Base-by-base conservation (phyloP, 2,888 invertebrate species). In the Amitus sp. region DNA sequence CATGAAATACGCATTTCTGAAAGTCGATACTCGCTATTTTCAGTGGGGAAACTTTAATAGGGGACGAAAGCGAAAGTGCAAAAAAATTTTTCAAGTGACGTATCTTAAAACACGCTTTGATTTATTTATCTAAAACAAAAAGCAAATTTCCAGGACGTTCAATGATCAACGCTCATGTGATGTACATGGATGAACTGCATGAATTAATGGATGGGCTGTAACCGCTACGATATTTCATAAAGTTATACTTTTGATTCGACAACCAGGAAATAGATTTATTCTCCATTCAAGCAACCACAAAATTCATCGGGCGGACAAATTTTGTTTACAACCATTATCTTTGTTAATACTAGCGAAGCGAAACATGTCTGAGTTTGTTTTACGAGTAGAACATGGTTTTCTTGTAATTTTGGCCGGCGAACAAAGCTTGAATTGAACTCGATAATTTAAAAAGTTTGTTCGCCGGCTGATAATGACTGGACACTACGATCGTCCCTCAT, bases 101-200 rank as follows among this genome's bases (percentile, higher is more conserved):
- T n/a, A n/a, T n/a, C n/a, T 43, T 43, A 43, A 43, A 43, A 43
- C 43, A 37, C 12, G 27, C 23, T 23, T 43, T n/a, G 13, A 43
- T 43, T 43, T 43, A 43, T 43, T 43, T 27, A 13, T 43, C 43
- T 43, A 23, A 23, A 43, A 43, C 43, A 43, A 20, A 43, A 42
- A 42, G 42, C 42, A 23, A 13, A 23, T 23, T 20, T 43, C 13
- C 12, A 43, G 12, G 20, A 23, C 23, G 13, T 43, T 23, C 23
- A 12, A 40, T 37, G 13, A 19, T 19, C 40, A 43, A 43, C 23
- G 23, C 13, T 13, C 27, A 43, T 23, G 7, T 23, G n/a, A 43
- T 27, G 23, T 43, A 43, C 43, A 43, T 18, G n/a, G 10, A 10
- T 18, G 19, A 37, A 37, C 37, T 37, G 37, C 15, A 37, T 37